These are phyloP conservation scores for Microcebus jonahi DNA, from an alignment of 2,113 vertebrate genomes.

Conservation along the genomic window DNA sequence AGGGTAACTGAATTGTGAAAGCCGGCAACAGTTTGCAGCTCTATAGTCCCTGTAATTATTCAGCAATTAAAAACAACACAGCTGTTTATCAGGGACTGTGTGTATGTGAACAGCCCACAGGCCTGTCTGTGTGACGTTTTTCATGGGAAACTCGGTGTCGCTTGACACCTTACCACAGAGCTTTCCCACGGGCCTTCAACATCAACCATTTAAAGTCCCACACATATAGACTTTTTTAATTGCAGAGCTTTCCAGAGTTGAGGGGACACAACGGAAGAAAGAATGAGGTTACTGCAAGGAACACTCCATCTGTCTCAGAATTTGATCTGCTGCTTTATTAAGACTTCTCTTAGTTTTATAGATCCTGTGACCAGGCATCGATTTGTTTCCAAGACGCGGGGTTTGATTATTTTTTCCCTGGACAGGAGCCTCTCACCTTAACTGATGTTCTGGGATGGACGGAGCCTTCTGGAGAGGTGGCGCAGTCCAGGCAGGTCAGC, in stretches of 20 bases:
- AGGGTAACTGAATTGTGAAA: background rate
- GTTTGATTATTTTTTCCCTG: background rate
- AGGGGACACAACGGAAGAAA: background rate
- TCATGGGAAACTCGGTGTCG: constrained; percentile 39
- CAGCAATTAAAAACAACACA: constrained; percentile 53
- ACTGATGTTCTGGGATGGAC: background rate
- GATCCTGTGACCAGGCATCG: background rate
- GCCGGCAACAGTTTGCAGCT: constrained; percentile 58
- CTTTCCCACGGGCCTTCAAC: constrained; percentile 47
- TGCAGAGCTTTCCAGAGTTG: constrained; percentile 53
- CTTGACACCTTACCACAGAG: constrained; percentile 9
- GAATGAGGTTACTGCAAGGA: background rate
- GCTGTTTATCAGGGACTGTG: constrained; percentile 8
- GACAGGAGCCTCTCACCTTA: background rate
- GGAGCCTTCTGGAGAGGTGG: background rate
- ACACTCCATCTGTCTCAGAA: constrained; percentile 44
- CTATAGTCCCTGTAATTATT: constrained; percentile 68
- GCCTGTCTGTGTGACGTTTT: background rate
- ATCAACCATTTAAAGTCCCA: constrained; percentile 60
- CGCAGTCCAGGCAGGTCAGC: fast-evolving
- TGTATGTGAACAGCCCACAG: background rate
- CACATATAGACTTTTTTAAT: constrained; percentile 61
- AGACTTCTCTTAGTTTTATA: constrained; percentile 44
- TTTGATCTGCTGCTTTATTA: constrained; percentile 59
- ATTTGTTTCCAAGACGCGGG: background rate